Base-by-base conservation (phyloP, 2,113 vertebrate species). In the Martes martes region DNA sequence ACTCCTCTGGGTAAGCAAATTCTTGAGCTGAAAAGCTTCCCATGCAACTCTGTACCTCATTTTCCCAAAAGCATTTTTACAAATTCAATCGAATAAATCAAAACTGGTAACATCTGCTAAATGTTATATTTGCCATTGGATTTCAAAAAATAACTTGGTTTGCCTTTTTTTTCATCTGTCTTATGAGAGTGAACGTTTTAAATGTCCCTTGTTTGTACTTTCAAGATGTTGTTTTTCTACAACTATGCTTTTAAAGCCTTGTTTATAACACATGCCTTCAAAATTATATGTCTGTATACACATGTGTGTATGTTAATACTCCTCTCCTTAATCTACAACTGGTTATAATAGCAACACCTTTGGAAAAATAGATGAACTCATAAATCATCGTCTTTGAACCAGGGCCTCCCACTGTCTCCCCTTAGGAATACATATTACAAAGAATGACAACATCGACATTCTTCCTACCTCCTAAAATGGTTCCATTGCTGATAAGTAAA, bases 121-220 rank as follows among this genome's bases (percentile, higher is more conserved):
- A 94, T 97, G 95, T 97, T 97, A 79, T 89, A 97, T 97, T 97
- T 96, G 45, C 86, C 92, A 79, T 76, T 91, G 61, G 84, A 87
- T 97, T 98, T 96, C 93, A 96, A 96, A 97, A 97, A 97, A 95
- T 92, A 97, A 96, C 69, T 97, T 88, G 45, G 65, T 95, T 97
- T 97, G 57, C 67, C 81, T 97, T 97, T 97, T 76, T 95, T 96
- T 96, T 81, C 87, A 95, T 92, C 97, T 91, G 83, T 96, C 83
- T 92, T 94, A 74, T 69, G 69, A 96, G 47, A 95, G 42, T 92
- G 84, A 95, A 90, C 84, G 92, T 94, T 97, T 96, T 94, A 88
- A 96, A 97, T 69, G 79, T 83, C 91, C 88, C 91, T 92, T 97
- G 69, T 96, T 96, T 97, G 69, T 94, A 89, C 91, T 98, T 95